A percentile compares a stretch with the other conserved stretches of the same genome.
These are phyloP conservation scores for Tokudaia muenninki DNA, from an alignment of 2,797 vertebrate genomes.

Conservation along the genomic window DNA sequence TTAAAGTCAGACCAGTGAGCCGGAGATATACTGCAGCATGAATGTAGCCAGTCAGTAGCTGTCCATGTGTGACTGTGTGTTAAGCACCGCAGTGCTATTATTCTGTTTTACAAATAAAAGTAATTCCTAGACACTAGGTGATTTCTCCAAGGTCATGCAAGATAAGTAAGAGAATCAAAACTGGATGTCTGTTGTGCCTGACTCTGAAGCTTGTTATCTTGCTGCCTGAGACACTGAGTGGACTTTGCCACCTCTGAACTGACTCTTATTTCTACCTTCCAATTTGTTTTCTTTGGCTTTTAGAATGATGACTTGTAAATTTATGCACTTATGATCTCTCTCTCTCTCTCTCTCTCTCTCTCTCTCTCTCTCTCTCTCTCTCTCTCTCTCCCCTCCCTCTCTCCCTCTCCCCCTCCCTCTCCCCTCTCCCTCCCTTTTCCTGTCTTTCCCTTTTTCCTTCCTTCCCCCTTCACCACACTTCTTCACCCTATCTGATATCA, in stretches of 20 bases:
- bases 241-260: background rate
- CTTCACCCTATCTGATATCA: slow-evolving; percentile 51
- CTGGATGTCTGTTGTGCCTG: slow-evolving; percentile 12
- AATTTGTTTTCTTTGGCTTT: slow-evolving; percentile 67
- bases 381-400: background rate
- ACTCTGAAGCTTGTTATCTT: slow-evolving; percentile 44
- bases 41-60: slow-evolving; percentile 20
- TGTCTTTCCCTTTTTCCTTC: too few species aligned
- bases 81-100: background rate
- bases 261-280: slow-evolving; percentile 28
- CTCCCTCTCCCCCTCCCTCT: background rate
- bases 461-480: background rate
- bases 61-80: background rate
- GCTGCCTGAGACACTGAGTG: background rate
- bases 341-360: background rate
- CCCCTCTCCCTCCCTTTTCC: rapidly evolving
- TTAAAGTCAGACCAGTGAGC: slow-evolving; percentile 57
- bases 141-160: background rate
- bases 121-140: slow-evolving; percentile 31
- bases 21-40: background rate
- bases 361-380: background rate
- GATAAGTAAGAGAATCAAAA: slow-evolving; percentile 28
- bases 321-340: background rate
- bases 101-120: background rate
- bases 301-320: slow-evolving; percentile 41